A percentile compares a stretch with the other conserved stretches of the same genome.
Evolutionary conservation across 2,113 vertebrate genomes (phyloP).

Genomic region (Oryctolagus cuniculus): DNA sequence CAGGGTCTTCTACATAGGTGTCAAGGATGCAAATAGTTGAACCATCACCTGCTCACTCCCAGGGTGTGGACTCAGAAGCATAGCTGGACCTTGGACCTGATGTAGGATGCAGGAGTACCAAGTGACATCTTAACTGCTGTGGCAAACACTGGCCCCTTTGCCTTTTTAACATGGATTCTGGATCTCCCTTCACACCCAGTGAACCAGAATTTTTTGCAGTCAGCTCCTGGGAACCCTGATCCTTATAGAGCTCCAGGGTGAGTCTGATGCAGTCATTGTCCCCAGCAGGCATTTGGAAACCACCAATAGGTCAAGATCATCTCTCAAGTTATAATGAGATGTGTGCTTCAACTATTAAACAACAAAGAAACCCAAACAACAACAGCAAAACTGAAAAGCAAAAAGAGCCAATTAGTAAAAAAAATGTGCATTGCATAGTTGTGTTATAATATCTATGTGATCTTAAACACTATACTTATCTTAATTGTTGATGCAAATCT

Average conservation of each 20-base stretch:
- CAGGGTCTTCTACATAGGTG: too few relatives aligned
- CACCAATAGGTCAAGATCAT: not conserved
- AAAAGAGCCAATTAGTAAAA: too few relatives aligned
- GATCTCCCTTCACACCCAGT: not conserved
- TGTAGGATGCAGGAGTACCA: too few relatives aligned
- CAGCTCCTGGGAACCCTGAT: not conserved
- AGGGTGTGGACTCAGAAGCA: too few relatives aligned
- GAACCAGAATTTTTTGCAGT: not conserved
- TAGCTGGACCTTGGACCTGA: too few relatives aligned
- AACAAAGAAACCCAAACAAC: not conserved
- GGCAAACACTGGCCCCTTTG: too few relatives aligned
- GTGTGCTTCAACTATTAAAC: not conserved
- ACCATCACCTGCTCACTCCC: too few relatives aligned
- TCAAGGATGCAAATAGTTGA: too few relatives aligned
- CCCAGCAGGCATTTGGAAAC: not conserved
- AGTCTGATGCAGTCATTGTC: not conserved
- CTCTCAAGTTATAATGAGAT: not conserved
- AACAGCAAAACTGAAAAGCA: not conserved
- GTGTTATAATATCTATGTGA: not conserved
- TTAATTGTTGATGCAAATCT: slow-evolving; percentile 13
- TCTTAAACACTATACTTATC: not conserved
- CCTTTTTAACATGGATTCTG: not conserved
- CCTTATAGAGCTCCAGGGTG: not conserved
- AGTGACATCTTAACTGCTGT: too few relatives aligned
- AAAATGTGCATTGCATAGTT: not conserved